phyloP scores from a whole-genome alignment of 2,888 invertebrate genomes.

The Aquatica leii region DNA sequence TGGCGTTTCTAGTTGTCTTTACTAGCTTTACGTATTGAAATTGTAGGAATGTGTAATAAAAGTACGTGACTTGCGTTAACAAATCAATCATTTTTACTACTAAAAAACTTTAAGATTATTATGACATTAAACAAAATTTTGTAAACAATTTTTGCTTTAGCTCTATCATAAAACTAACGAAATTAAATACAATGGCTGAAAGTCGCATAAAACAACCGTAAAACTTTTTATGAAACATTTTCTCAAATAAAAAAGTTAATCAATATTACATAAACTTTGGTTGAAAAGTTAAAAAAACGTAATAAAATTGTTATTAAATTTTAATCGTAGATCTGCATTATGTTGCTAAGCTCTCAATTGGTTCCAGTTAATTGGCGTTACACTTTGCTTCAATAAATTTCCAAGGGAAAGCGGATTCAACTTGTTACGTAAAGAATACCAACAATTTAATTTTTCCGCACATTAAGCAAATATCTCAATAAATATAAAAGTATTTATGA shows the following conservation, averaged over 20 bases:
- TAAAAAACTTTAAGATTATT: no score
- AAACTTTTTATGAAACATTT: conserved; percentile 17
- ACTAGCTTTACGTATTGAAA: conserved; percentile 22
- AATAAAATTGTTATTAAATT: conserved; percentile 26
- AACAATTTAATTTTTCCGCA: no score
- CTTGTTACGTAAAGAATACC: no score
- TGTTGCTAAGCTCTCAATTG: conserved; percentile 18
- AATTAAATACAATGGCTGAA: conserved; percentile 20
- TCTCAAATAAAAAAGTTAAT: conserved; percentile 15
- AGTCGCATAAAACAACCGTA: conserved; percentile 24
- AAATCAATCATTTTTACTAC: not conserved
- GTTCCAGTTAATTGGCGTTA: conserved; percentile 24
- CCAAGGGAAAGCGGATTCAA: conserved; percentile 11
- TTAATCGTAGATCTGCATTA: conserved; percentile 13
- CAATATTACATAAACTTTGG: conserved; percentile 25
- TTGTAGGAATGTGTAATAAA: conserved; percentile 18
- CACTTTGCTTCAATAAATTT: conserved; percentile 17
- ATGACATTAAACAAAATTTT: not conserved
- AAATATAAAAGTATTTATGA: no score
- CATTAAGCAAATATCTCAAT: no score
- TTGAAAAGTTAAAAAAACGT: conserved; percentile 11
- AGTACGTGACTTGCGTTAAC: conserved; percentile 17
- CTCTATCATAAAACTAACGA: conserved; percentile 23
- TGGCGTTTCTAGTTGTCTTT: conserved; percentile 32
- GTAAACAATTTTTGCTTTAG: conserved; percentile 15